phyloP scores from a whole-genome alignment of 1,140 invertebrate genomes.

The Sycophaga agraensis region DNA sequence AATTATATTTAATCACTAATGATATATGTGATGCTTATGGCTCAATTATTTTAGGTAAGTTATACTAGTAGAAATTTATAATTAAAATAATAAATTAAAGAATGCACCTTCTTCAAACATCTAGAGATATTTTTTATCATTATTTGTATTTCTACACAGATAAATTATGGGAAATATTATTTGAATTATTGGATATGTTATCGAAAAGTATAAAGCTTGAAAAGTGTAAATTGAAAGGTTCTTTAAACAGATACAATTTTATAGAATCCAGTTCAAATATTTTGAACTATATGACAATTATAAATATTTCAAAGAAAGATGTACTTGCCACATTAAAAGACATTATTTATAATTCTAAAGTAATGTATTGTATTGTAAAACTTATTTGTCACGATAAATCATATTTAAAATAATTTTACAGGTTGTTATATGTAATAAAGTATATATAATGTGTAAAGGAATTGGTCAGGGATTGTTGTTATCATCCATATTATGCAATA shows the following conservation, averaged over 20 bases:
- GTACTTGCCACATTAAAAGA: not conserved
- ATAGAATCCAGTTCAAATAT: not conserved
- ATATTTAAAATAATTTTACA: not conserved
- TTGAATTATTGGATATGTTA: not conserved
- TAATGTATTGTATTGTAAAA: not conserved
- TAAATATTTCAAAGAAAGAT: not conserved
- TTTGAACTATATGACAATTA: not conserved
- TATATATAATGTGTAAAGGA: conserved; percentile 7
- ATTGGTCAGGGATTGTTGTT: conserved; percentile 20
- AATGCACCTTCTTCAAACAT: too few relatives aligned
- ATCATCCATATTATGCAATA: conserved; percentile 14
- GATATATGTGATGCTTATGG: too few relatives aligned
- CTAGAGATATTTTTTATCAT: too few relatives aligned
- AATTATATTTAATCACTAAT: too few relatives aligned
- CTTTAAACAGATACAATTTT: not conserved
- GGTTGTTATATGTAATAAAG: not conserved
- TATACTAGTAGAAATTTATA: too few relatives aligned
- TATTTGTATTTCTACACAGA: too few relatives aligned
- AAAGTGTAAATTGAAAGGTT: not conserved
- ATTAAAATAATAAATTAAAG: too few relatives aligned
- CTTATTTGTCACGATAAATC: not conserved
- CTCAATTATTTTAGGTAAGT: too few relatives aligned
- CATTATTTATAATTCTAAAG: conserved; percentile 1
- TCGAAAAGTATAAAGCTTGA: not conserved
- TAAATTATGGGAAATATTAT: too few relatives aligned